Conservation (phyloP, 2,797 vertebrate genomes). For the Coregonus suidteri region DNA sequence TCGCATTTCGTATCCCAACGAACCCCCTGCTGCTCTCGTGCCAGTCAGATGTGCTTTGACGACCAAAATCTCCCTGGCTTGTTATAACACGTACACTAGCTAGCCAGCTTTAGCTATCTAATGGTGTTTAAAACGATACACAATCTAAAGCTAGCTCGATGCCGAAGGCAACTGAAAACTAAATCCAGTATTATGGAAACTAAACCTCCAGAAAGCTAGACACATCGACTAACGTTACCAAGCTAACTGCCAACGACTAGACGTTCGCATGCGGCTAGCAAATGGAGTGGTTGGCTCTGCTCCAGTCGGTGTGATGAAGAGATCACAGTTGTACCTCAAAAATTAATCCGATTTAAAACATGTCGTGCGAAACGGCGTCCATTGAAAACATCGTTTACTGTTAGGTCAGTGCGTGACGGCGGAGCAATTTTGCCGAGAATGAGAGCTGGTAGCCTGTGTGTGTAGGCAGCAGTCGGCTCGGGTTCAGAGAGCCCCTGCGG, state of each 20-base stretch:
- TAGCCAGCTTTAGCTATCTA: background rate
- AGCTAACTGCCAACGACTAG: too few relatives aligned
- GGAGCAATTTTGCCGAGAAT: background rate
- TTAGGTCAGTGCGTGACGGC: background rate
- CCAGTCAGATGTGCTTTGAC: slow-evolving; percentile 2
- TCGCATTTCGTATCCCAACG: slow-evolving; percentile 6
- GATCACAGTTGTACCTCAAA: slow-evolving; percentile 36
- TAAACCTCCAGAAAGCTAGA: background rate
- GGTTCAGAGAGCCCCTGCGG: slow-evolving; percentile 19
- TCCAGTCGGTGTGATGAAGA: slow-evolving; percentile 24
- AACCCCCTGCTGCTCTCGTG: background rate
- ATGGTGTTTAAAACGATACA: background rate
- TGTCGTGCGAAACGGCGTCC: slow-evolving; percentile 40
- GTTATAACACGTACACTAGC: background rate
- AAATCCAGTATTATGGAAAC: background rate
- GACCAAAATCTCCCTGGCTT: background rate
- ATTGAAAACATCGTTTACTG: slow-evolving; percentile 16
- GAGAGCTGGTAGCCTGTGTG: background rate
- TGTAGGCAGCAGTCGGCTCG: background rate
- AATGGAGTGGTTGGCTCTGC: background rate
- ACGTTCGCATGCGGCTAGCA: background rate
- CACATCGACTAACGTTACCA: too few relatives aligned
- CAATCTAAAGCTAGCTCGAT: background rate
- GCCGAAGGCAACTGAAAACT: background rate
- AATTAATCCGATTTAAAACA: slow-evolving; percentile 22